Percentiles rank a stretch among this genome's conserved stretches.
phyloP scores from a whole-genome alignment of 2,797 vertebrate genomes.

The Oreonectes daqikongensis region DNA sequence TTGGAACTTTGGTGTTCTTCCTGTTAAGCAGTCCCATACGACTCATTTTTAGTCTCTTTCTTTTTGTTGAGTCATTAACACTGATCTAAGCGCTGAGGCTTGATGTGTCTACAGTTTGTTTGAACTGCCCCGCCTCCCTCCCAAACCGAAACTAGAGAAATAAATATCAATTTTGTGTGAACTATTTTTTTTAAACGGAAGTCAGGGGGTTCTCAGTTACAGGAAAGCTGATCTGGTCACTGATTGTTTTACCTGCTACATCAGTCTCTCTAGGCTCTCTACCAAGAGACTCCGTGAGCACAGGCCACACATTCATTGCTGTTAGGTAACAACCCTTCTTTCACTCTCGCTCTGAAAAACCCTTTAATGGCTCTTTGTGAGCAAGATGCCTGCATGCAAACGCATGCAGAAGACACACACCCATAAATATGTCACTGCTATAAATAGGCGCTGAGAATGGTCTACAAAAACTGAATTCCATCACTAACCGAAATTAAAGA shows the following conservation, averaged over 20 bases:
- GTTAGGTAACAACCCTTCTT: conserved; percentile 47
- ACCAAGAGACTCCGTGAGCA: not conserved
- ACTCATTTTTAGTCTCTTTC: too few species aligned
- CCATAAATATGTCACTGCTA: conserved; percentile 38
- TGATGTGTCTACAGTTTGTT: not conserved
- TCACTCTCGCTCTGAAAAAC: conserved; percentile 58
- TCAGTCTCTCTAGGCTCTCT: not conserved
- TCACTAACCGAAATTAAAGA: conserved; percentile 14
- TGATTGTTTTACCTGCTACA: not conserved
- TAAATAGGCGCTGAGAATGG: conserved; percentile 51
- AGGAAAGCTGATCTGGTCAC: conserved; percentile 1
- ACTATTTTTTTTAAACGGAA: not conserved
- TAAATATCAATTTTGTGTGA: not conserved
- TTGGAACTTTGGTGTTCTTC: too few species aligned
- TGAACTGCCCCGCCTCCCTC: not conserved
- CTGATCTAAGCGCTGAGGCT: not conserved
- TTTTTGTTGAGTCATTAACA: not conserved
- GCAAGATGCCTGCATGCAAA: conserved; percentile 1
- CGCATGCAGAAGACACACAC: conserved; percentile 2
- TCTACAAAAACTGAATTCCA: conserved; percentile 31
- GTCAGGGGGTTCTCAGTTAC: not conserved
- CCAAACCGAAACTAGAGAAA: not conserved
- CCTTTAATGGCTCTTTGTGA: conserved; percentile 54
- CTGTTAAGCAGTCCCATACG: too few species aligned
- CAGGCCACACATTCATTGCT: not conserved